Conservation (phyloP, 1,140 invertebrate genomes). For the Anagrus nilaparvatae region DNA sequence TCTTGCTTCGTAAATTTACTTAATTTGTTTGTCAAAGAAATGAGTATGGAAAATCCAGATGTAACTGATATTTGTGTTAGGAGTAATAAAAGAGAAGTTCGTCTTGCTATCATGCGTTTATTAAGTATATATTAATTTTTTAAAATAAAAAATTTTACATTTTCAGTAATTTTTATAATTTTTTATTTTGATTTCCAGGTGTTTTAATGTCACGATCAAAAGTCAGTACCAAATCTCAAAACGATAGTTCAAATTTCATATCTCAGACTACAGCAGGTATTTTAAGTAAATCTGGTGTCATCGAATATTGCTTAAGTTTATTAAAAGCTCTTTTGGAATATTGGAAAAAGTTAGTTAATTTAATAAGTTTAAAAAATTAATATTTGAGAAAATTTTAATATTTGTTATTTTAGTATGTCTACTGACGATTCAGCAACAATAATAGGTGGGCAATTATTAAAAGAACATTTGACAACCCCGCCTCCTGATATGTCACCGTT, state of each 20-base stretch:
- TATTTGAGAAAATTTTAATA: conserved; percentile 2
- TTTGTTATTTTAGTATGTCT: conserved; percentile 27
- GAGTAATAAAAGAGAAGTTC: conserved; percentile 64
- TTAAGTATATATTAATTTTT: conserved; percentile 47
- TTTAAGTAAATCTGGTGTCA: conserved; percentile 66
- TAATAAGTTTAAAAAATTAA: neutral
- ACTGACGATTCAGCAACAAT: conserved; percentile 43
- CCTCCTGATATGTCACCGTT: conserved; percentile 93
- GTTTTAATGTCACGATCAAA: conserved; percentile 73
- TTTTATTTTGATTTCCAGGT: conserved; percentile 36
- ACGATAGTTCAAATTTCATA: conserved; percentile 58
- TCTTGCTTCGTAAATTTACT: conserved; percentile 66
- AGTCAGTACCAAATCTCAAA: conserved; percentile 45
- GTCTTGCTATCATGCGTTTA: conserved; percentile 78
- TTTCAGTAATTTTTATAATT: conserved; percentile 9
- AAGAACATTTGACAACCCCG: conserved; percentile 67
- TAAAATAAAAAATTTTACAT: conserved; percentile 8
- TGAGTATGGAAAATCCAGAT: conserved; percentile 60
- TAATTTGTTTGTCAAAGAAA: conserved; percentile 60
- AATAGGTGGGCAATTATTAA: conserved; percentile 54
- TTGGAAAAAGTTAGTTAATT: conserved; percentile 56
- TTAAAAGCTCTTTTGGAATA: conserved; percentile 71
- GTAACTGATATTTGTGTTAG: conserved; percentile 47
- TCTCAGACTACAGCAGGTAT: conserved; percentile 66
- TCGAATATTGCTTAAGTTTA: conserved; percentile 72